A percentile compares a stretch with the other conserved stretches of the same genome.
Conservation (phyloP, 2,888 invertebrate species). For the Aleiodes testaceus region DNA sequence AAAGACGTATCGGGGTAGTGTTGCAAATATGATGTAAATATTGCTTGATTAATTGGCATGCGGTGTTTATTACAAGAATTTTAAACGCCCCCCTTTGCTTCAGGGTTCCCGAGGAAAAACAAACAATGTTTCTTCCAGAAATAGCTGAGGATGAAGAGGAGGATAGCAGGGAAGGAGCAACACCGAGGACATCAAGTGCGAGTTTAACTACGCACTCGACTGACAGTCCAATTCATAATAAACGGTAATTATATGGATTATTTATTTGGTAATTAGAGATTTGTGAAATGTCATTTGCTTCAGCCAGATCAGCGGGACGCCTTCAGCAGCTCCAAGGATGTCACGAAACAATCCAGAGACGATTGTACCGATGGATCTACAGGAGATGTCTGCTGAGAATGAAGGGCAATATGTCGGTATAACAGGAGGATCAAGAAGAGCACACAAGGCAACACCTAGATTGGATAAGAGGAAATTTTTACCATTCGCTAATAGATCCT, state of each 20-base stretch:
- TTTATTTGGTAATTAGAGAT: no score
- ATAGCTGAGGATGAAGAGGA: conserved; percentile 75
- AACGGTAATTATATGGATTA: conserved; percentile 61
- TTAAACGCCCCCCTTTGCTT: neutral
- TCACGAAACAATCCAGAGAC: conserved; percentile 65
- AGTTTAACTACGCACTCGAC: conserved; percentile 58
- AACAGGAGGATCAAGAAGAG: conserved; percentile 57
- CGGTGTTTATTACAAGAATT: neutral
- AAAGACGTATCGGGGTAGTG: conserved; percentile 76
- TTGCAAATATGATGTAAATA: conserved; percentile 75
- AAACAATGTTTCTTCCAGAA: conserved; percentile 75
- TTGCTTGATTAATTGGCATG: conserved; percentile 12
- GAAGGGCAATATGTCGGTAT: conserved; percentile 44
- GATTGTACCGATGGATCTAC: conserved; percentile 66
- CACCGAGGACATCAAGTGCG: conserved; percentile 57
- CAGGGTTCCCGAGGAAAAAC: conserved; percentile 76
- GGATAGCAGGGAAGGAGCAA: conserved; percentile 49
- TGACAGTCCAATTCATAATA: conserved; percentile 61
- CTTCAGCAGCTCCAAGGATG: conserved; percentile 62
- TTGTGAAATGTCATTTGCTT: conserved; percentile 68
- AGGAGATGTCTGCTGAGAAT: conserved; percentile 50
- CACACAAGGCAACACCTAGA: conserved; percentile 49
- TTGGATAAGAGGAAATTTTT: conserved; percentile 61
- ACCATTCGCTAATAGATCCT: conserved; percentile 49
- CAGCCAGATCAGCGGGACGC: conserved; percentile 70